Conservation (phyloP, 2,113 vertebrate species). For the Poecilia latipinna region DNA sequence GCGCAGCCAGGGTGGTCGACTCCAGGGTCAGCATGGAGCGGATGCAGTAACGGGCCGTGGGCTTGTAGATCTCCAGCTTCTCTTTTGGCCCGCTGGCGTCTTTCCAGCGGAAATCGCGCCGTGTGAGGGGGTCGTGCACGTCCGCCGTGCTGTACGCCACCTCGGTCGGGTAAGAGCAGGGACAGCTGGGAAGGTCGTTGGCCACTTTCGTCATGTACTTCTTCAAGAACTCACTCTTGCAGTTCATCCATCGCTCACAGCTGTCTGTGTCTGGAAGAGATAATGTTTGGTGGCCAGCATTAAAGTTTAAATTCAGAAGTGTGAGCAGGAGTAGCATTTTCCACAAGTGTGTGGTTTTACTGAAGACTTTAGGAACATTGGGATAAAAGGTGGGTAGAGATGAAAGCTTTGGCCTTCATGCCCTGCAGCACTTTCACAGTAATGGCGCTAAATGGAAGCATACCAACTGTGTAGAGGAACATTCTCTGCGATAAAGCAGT, state of each 20-base stretch:
- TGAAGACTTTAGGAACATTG: constrained; percentile 30
- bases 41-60: constrained; percentile 94
- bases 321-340: constrained; percentile 3
- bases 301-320: constrained; percentile 21
- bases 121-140: constrained; percentile 84
- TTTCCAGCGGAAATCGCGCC: constrained; percentile 92
- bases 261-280: constrained; percentile 89
- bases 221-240: constrained; percentile 96
- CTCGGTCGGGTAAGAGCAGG: constrained; percentile 93
- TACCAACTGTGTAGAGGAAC: constrained; percentile 36
- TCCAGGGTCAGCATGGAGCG: constrained; percentile 94
- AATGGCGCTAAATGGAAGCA: constrained; percentile 43
- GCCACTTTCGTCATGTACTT: constrained; percentile 96
- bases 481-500: neutral
- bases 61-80: constrained; percentile 97
- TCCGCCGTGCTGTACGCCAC: constrained; percentile 94
- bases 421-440: constrained; percentile 30
- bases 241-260: constrained; percentile 98
- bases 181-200: constrained; percentile 94
- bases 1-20: constrained; percentile 92
- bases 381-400: constrained; percentile 9
- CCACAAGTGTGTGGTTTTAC: constrained; percentile 8
- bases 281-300: neutral
- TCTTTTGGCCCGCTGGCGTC: constrained; percentile 96
- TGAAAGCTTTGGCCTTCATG: constrained; percentile 40